These are phyloP conservation scores for Apogon talboti DNA, from an alignment of 2,797 vertebrate genomes.

Conservation along the genomic window DNA sequence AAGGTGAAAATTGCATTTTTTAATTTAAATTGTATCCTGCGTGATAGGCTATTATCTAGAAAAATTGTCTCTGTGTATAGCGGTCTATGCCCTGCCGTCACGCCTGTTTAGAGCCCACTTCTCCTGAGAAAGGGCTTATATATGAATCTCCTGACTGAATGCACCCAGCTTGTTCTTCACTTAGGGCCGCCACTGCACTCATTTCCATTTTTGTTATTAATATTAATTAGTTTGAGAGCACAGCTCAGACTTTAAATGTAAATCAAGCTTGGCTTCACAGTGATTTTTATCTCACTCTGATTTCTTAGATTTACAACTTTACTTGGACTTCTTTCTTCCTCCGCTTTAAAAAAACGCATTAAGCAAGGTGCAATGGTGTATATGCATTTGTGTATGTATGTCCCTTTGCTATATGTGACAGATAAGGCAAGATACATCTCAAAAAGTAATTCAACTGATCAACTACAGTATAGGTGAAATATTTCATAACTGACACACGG, in stretches of 20 bases:
- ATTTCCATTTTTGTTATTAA: constrained; percentile 88
- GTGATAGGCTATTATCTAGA: constrained; percentile 99
- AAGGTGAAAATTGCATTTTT: constrained; percentile 99
- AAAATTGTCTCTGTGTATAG: constrained; percentile 99
- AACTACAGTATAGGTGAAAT: constrained; percentile 33
- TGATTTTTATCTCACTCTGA: constrained; percentile 77
- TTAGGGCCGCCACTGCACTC: constrained; percentile 78
- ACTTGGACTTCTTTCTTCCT: constrained; percentile 60
- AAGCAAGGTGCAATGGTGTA: constrained; percentile 35
- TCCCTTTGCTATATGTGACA: constrained; percentile 11
- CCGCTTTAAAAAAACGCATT: constrained; percentile 45
- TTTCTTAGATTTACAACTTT: constrained; percentile 83
- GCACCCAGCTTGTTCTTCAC: constrained; percentile 84
- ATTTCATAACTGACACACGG: constrained; percentile 33
- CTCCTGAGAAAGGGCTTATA: constrained; percentile 95
- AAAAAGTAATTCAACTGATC: constrained; percentile 21
- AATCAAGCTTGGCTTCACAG: constrained; percentile 79
- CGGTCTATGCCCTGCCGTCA: constrained; percentile 92
- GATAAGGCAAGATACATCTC: constrained; percentile 12
- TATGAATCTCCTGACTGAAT: constrained; percentile 90
- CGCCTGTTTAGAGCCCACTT: constrained; percentile 94
- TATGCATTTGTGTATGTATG: background rate
- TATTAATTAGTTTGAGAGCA: constrained; percentile 88
- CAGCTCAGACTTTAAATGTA: constrained; percentile 81
- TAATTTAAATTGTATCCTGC: constrained; percentile 99